Conservation (phyloP, 2,113 vertebrate species). For the Lophotis ruficrista region DNA sequence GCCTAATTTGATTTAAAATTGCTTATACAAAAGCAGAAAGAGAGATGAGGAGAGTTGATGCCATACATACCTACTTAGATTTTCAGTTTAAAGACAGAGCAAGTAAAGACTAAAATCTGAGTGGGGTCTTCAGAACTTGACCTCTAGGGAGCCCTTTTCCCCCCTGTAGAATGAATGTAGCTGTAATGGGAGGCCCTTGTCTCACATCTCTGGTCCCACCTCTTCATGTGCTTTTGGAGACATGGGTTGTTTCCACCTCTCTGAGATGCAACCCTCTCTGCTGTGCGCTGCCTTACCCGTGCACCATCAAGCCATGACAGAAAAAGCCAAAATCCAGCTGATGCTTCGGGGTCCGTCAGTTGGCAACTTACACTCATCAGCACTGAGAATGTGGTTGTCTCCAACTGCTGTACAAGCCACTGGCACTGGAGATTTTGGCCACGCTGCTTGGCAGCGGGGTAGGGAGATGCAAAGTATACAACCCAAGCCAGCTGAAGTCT, state of each 20-base stretch:
- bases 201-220: background rate
- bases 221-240: background rate
- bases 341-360: background rate
- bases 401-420: background rate
- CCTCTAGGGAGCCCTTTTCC: background rate
- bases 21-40: background rate
- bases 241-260: background rate
- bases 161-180: rapidly evolving
- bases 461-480: background rate
- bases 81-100: background rate
- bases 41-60: background rate
- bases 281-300: rapidly evolving
- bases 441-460: background rate
- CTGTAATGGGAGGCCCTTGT: background rate
- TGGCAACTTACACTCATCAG: background rate
- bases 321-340: background rate
- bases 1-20: background rate
- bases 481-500: background rate
- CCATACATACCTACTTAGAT: background rate
- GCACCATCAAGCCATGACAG: rapidly evolving
- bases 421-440: background rate
- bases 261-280: background rate
- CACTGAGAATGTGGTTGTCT: background rate
- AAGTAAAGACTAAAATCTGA: background rate
- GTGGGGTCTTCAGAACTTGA: background rate